Evolutionary conservation across 92 coral and sea anemone genomes (phyloP), one percentile per base, ranked within the genome.

Genomic region (Siderastrea siderea): DNA sequence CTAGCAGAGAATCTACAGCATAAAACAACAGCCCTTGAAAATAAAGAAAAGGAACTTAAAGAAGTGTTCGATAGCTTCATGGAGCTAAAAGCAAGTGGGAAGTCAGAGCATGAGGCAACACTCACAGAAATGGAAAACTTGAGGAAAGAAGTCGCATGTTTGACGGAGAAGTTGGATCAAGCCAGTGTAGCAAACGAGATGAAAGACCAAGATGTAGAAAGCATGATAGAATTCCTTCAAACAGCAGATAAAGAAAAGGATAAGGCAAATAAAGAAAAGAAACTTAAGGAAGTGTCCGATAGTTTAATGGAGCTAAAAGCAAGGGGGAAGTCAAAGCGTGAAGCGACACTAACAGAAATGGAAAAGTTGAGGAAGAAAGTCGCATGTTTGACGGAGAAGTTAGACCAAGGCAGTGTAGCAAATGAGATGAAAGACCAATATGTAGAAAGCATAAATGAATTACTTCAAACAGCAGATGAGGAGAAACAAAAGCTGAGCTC

Each of bases 11-110:
- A 87, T 53, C 19, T 79, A 0, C 88, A 85, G 72, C 83, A 84
- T 16, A 74, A 83, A 47, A 74, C 77, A 50, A 63, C 84, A 48
- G 89, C 89, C 3, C 77, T 92, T 16, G 87, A 92, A 43, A 77
- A 78, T 26, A 95, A 92, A 66, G 93, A 93, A 38, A 80, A 71
- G 7, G 93, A 94, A 49, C 52, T 89, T 14, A 88, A 71, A 49
- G 58, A 78, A 47, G 26, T 84, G 64, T 58, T 48, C 46, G 82
- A 84, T 67, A 84, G 71, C 61, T 71, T 89, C 3, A 16, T 68
- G 62, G 76, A 77, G 5, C 38, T 73, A 17, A 80, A 84, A 63
- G 55, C 70, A 65, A 59, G 43, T 67, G 71, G 45, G 50, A 65
- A 81, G 75, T 81, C 85, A 38, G 64, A 26, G 7, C 67, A 49